A percentile compares a stretch with the other conserved stretches of the same genome.
phyloP scores from a whole-genome alignment of 2,797 vertebrate species.

The Sebastes jordani region DNA sequence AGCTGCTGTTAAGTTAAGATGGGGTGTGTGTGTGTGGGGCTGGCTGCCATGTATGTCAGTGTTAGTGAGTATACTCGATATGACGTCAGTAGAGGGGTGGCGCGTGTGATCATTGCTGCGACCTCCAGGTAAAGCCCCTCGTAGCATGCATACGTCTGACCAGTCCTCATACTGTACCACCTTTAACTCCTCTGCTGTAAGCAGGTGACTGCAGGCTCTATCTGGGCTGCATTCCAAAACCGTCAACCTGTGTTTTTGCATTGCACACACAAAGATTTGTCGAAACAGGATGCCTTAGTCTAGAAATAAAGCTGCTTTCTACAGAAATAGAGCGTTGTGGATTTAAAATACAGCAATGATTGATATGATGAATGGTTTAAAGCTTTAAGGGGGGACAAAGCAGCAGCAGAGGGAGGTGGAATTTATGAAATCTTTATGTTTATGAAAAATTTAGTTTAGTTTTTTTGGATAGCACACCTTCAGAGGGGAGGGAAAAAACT shows the following conservation, averaged over 20 bases:
- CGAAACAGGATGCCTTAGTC: neutral
- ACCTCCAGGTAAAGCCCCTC: neutral
- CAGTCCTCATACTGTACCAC: neutral
- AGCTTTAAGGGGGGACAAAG: neutral
- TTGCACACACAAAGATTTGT: neutral
- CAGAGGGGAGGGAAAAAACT: neutral
- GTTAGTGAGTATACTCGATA: neutral
- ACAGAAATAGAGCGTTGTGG: neutral
- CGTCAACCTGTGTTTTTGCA: neutral
- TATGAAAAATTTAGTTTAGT: no score
- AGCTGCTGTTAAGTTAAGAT: neutral
- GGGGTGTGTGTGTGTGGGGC: no score
- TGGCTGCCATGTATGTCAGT: neutral
- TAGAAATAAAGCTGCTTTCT: neutral
- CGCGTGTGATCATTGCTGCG: neutral
- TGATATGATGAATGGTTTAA: neutral
- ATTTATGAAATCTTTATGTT: neutral
- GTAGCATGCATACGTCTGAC: neutral
- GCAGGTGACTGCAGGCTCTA: neutral
- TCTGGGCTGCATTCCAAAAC: slow-evolving; percentile 24
- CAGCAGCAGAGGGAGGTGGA: neutral
- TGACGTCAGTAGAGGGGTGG: neutral
- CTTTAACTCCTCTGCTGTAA: neutral
- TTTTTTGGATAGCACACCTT: neutral
- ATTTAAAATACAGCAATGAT: neutral